A percentile compares a stretch with the other conserved stretches of the same genome.
Conservation (phyloP, 1,140 invertebrate species). For the Chelonus insularis region DNA sequence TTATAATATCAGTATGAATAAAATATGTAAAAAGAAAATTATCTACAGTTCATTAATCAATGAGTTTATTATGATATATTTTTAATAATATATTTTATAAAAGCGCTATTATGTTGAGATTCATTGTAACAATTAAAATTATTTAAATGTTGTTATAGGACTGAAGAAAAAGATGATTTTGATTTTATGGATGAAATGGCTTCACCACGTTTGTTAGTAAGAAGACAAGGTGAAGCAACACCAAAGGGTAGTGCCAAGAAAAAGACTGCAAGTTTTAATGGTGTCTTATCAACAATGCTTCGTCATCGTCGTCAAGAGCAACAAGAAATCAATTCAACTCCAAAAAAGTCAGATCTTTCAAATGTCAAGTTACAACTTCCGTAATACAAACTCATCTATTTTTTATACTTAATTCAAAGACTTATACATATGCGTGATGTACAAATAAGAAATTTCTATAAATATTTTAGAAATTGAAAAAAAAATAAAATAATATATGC, state of each 20-base stretch:
- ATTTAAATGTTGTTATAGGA: too few relatives aligned
- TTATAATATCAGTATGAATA: too few relatives aligned
- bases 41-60: too few relatives aligned
- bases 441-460: not conserved
- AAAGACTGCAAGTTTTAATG: conserved; percentile 75
- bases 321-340: conserved; percentile 54
- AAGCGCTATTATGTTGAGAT: too few relatives aligned
- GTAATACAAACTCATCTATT: conserved; percentile 10
- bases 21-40: too few relatives aligned
- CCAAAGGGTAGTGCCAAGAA: conserved; percentile 75
- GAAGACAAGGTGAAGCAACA: conserved; percentile 65
- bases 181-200: conserved; percentile 77
- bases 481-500: not conserved
- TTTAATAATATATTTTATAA: too few relatives aligned
- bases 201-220: conserved; percentile 66
- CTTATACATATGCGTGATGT: not conserved
- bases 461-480: not conserved
- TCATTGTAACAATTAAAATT: too few relatives aligned
- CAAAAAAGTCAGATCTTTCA: conserved; percentile 49
- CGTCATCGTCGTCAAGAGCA: conserved; percentile 69
- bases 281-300: conserved; percentile 73
- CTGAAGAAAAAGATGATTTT: conserved; percentile 70
- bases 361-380: conserved; percentile 42
- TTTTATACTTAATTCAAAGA: not conserved
- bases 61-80: too few relatives aligned